Evolutionary conservation across 2,797 vertebrate species (phyloP).

Genomic region (Catharus ustulatus): DNA sequence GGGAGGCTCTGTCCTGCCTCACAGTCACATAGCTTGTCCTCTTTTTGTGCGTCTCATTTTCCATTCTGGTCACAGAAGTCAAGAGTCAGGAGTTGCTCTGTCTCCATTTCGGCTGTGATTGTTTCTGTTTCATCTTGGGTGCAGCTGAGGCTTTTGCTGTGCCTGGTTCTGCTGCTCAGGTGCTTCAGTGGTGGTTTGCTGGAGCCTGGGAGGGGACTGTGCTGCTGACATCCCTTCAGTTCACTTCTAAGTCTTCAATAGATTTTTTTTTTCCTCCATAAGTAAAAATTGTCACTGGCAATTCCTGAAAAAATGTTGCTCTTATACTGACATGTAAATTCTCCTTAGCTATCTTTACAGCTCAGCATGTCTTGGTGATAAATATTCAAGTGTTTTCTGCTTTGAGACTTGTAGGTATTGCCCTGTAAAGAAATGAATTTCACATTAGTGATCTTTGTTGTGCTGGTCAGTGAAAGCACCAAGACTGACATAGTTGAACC

Average conservation of each 20-base stretch:
- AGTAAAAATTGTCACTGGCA: background rate
- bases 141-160: background rate
- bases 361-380: background rate
- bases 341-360: background rate
- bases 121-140: background rate
- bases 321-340: background rate
- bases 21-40: background rate
- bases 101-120: background rate
- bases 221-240: background rate
- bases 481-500: background rate
- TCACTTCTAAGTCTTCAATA: background rate
- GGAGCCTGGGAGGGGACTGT: background rate
- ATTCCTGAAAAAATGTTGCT: background rate
- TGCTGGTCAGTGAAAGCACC: background rate
- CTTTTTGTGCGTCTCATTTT: background rate
- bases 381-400: background rate
- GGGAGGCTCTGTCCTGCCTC: background rate
- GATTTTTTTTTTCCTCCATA: background rate
- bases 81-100: background rate
- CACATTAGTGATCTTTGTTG: background rate
- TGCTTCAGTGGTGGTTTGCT: background rate
- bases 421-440: background rate
- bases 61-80: background rate
- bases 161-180: background rate
- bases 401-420: background rate